Conservation (phyloP, 2,888 invertebrate species). For the Melanostoma scalare region DNA sequence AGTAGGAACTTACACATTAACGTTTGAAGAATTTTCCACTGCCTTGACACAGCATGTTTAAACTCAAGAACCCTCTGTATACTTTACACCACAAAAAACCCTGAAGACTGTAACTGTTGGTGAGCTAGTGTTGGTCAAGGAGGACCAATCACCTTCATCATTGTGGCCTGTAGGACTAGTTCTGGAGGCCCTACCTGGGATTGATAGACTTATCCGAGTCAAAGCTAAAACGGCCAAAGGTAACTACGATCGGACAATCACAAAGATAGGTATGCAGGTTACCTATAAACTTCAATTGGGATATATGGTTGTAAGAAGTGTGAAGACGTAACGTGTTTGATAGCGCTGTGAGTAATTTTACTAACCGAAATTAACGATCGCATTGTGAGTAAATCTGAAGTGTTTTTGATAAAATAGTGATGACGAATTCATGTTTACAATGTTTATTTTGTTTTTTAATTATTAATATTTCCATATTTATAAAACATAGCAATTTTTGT, state of each 20-base stretch:
- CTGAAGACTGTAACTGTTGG: slow-evolving; percentile 10
- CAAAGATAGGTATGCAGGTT: background rate
- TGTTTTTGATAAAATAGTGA: too few relatives aligned
- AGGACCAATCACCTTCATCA: background rate
- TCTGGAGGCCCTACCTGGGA: background rate
- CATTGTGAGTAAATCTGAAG: too few relatives aligned
- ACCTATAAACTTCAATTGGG: too few relatives aligned
- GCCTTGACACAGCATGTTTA: slow-evolving; percentile 3
- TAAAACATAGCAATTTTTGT: too few relatives aligned
- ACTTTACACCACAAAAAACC: background rate
- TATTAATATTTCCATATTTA: too few relatives aligned
- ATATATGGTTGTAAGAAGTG: too few relatives aligned
- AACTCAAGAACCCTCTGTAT: slow-evolving; percentile 3
- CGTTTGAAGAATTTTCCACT: background rate
- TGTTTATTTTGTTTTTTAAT: too few relatives aligned
- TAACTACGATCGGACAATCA: background rate
- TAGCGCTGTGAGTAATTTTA: too few relatives aligned
- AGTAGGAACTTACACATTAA: background rate
- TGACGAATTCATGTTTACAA: too few relatives aligned
- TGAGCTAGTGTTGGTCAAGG: background rate
- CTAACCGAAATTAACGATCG: too few relatives aligned
- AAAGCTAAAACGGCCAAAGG: background rate
- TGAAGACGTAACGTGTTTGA: too few relatives aligned
- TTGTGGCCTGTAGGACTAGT: background rate
- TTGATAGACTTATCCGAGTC: background rate